Conservation (phyloP, 2,113 vertebrate species). For the Recurvirostra avosetta region DNA sequence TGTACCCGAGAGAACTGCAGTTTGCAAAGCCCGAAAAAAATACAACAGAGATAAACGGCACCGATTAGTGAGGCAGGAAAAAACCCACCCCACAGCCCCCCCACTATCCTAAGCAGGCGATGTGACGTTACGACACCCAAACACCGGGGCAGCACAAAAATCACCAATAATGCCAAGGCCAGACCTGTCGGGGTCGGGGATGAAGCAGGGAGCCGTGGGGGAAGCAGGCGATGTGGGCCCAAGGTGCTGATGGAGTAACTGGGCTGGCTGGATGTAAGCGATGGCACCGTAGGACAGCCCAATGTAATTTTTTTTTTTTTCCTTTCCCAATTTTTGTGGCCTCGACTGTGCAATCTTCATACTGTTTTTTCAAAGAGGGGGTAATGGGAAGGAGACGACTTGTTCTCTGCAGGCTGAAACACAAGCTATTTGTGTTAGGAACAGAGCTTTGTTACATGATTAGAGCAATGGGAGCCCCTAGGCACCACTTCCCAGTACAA, state of each 20-base stretch:
- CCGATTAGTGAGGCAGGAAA: neutral
- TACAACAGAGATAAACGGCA: neutral
- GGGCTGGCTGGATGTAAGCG: neutral
- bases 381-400: conserved; percentile 4
- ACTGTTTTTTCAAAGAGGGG: neutral
- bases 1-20: neutral
- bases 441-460: conserved; percentile 45
- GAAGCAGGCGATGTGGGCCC: fast-evolving
- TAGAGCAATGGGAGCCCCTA: conserved; percentile 46
- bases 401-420: conserved; percentile 46
- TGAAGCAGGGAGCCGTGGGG: neutral
- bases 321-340: neutral
- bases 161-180: neutral
- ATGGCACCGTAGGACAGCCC: neutral
- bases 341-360: conserved; percentile 8
- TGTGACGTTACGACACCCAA: no score
- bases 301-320: neutral
- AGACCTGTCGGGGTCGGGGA: fast-evolving
- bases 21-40: neutral
- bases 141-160: neutral
- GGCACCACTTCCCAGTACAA: conserved; percentile 51
- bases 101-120: neutral
- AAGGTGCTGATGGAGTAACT: neutral
- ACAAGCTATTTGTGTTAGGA: conserved; percentile 37
- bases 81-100: neutral